Percentiles rank a stretch among this genome's conserved stretches.
Conservation (phyloP, 2,797 vertebrate genomes). For the Alcedo atthis region DNA sequence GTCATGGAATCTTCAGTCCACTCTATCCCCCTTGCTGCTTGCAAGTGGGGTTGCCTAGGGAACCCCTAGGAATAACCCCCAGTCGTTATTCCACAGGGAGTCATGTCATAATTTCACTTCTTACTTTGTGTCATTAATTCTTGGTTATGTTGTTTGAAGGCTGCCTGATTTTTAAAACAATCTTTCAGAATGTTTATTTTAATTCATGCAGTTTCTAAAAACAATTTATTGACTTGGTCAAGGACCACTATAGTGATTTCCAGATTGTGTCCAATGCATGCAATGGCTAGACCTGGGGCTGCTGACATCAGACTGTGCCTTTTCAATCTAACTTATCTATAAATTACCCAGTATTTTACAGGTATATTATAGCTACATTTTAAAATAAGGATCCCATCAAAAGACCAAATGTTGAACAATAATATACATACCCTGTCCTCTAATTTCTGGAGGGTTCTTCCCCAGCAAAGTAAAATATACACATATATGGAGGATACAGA, state of each 20-base stretch:
- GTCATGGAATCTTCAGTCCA: too few species aligned
- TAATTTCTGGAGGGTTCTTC: background rate
- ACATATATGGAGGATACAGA: rapidly evolving
- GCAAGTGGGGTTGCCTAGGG: too few species aligned
- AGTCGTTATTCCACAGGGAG: too few species aligned
- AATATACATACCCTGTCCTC: background rate
- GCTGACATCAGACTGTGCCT: background rate
- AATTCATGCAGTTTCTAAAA: background rate
- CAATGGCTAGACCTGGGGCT: background rate
- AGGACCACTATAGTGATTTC: background rate
- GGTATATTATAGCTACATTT: background rate
- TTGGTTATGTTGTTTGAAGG: background rate
- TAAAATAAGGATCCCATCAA: background rate
- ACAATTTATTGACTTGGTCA: background rate
- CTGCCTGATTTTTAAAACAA: background rate
- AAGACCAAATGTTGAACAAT: background rate
- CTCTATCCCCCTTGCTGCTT: too few species aligned
- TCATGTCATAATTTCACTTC: background rate
- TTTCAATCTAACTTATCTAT: background rate
- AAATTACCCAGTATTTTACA: background rate
- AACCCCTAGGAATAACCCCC: too few species aligned
- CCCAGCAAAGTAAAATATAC: background rate
- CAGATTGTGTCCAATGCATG: background rate
- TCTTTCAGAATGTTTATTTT: background rate
- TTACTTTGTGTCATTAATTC: background rate